These are phyloP conservation scores for Holotrichia oblita DNA, from an alignment of 1,140 invertebrate genomes.

Conservation along the genomic window DNA sequence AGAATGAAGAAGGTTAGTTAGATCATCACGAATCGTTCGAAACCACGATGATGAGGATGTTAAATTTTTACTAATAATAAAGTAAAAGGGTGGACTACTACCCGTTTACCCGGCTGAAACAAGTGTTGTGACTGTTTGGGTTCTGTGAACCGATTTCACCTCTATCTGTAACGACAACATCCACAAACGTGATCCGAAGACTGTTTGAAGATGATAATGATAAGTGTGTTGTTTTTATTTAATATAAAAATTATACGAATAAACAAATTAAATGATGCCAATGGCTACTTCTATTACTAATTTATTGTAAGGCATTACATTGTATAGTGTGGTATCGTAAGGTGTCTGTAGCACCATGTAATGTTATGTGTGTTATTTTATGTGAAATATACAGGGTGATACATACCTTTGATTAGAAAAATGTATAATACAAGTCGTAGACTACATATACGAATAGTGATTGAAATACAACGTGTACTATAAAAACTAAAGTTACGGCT, in stretches of 20 bases:
- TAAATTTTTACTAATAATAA: conserved; percentile 19
- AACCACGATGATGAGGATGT: background rate
- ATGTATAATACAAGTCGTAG: too few relatives aligned
- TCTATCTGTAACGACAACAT: conserved; percentile 8
- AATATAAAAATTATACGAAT: background rate
- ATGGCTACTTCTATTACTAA: conserved; percentile 8
- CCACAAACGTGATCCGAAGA: background rate
- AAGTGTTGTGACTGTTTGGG: conserved; percentile 28
- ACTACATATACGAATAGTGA: too few relatives aligned
- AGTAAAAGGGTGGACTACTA: conserved; percentile 27
- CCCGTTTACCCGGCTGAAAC: conserved; percentile 29
- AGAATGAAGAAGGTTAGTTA: background rate
- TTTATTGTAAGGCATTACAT: conserved; percentile 14
- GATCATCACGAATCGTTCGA: background rate
- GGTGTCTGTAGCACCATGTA: conserved; percentile 15
- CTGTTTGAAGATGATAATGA: conserved; percentile 1
- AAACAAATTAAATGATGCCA: background rate
- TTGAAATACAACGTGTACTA: too few relatives aligned
- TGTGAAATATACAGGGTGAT: conserved; percentile 16
- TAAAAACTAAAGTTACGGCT: too few relatives aligned
- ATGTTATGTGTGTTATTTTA: conserved; percentile 3
- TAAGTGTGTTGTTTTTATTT: background rate
- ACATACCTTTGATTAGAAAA: background rate
- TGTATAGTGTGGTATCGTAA: conserved; percentile 16
- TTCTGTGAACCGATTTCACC: conserved; percentile 25